These are phyloP conservation scores for Phalacrocorax carbo DNA, from an alignment of 2,113 vertebrate genomes.

Conservation along the genomic window DNA sequence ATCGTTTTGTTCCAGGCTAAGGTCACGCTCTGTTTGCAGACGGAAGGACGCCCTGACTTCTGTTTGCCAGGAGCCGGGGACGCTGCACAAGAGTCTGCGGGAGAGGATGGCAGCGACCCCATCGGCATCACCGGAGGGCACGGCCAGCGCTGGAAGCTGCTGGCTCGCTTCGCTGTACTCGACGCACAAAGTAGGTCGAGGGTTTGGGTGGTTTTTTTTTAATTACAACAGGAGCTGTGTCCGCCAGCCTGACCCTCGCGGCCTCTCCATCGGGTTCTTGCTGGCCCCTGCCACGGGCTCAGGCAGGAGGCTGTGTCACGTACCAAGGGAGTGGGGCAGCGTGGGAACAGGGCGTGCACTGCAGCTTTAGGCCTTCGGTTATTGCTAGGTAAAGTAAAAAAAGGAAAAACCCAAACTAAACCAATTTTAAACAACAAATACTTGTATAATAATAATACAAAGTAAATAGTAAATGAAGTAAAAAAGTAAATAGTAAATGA, in stretches of 20 bases:
- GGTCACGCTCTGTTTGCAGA: background rate
- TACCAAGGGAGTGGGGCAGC: background rate
- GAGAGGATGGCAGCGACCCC: background rate
- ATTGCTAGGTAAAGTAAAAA: background rate
- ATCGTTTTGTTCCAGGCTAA: background rate
- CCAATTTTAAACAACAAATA: background rate
- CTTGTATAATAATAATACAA: background rate
- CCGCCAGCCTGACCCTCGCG: background rate
- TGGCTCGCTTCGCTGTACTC: background rate
- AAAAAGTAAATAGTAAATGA: too few relatives aligned
- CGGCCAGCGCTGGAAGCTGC: background rate
- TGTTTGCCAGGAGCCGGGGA: background rate
- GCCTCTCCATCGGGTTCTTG: background rate
- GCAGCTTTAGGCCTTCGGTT: background rate
- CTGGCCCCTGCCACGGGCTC: background rate
- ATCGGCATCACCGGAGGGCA: accelerated
- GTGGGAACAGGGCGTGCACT: background rate
- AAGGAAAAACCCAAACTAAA: background rate
- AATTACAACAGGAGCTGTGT: background rate
- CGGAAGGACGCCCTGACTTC: background rate
- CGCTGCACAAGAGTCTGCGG: background rate
- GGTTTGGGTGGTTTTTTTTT: background rate
- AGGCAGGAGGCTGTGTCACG: accelerated
- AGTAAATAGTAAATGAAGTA: background rate
- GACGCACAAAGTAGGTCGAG: accelerated